Evolutionary conservation across 2,113 vertebrate species (phyloP).

Genomic region (Labrus mixtus): DNA sequence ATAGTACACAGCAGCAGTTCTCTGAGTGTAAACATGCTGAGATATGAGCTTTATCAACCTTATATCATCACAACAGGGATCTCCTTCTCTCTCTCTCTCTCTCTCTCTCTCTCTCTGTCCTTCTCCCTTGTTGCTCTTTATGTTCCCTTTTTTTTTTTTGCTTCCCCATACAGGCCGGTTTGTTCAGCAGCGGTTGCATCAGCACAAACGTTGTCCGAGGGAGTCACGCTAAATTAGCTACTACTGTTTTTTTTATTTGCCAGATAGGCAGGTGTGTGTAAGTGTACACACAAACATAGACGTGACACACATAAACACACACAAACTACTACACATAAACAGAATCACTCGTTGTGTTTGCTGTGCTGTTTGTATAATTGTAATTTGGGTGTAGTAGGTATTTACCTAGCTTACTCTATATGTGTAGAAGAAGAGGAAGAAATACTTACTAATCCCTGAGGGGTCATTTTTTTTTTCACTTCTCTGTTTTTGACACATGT

Average conservation of each 20-base stretch:
- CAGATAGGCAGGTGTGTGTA: slow-evolving; percentile 62
- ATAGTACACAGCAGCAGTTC: slow-evolving; percentile 58
- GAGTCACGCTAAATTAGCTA: slow-evolving; percentile 56
- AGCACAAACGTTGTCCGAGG: slow-evolving; percentile 64
- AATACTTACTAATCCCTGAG: too few species aligned
- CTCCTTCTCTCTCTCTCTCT: slow-evolving; percentile 31
- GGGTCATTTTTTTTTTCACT: too few species aligned
- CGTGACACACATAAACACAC: too few species aligned
- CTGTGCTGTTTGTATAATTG: too few species aligned
- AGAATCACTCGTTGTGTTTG: too few species aligned
- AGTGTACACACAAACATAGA: slow-evolving; percentile 26
- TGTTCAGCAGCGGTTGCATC: slow-evolving; percentile 61
- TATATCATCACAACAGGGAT: slow-evolving; percentile 68
- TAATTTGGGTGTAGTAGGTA: background rate
- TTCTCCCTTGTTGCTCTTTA: slow-evolving; percentile 38
- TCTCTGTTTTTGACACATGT: too few species aligned
- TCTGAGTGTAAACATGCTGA: slow-evolving; percentile 74
- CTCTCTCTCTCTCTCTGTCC: too few species aligned
- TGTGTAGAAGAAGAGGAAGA: too few species aligned
- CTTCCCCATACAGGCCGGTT: slow-evolving; percentile 32
- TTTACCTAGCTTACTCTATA: slow-evolving; percentile 27
- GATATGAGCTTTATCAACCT: slow-evolving; percentile 78
- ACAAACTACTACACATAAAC: too few species aligned
- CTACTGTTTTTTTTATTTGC: slow-evolving; percentile 29
- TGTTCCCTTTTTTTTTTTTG: slow-evolving; percentile 25